A percentile compares a stretch with the other conserved stretches of the same genome.
These are phyloP conservation scores for Poeciliopsis turrubarensis DNA, from an alignment of 2,113 vertebrate species.

Conservation along the genomic window DNA sequence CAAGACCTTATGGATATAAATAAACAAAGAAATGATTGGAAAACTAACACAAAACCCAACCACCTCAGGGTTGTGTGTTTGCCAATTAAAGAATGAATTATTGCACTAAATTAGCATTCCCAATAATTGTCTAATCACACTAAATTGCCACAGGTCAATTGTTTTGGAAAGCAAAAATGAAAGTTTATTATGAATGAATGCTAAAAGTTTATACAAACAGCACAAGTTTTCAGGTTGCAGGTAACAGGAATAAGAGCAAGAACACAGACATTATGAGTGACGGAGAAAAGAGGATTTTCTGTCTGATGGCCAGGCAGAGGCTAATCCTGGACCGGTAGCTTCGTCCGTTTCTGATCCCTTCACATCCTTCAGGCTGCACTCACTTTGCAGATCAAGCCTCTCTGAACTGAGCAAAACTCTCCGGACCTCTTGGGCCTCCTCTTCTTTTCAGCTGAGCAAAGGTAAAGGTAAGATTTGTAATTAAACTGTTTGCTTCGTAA, in stretches of 20 bases:
- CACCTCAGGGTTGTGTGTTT: not conserved
- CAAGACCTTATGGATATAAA: too few relatives aligned
- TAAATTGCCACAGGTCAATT: not conserved
- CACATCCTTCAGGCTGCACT: constrained; percentile 39
- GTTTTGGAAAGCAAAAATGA: not conserved
- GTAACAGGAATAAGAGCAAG: constrained; percentile 15
- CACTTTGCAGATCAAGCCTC: constrained; percentile 46
- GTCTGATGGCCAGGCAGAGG: constrained; percentile 50
- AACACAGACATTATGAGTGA: constrained; percentile 58
- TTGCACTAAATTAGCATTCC: not conserved
- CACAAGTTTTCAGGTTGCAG: not conserved
- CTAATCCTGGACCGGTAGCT: constrained; percentile 57
- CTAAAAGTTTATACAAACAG: not conserved
- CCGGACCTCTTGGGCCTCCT: constrained; percentile 20
- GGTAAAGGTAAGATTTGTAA: constrained; percentile 43
- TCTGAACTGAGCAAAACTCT: constrained; percentile 36
- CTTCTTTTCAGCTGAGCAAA: constrained; percentile 24
- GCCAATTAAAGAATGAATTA: not conserved
- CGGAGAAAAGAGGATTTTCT: constrained; percentile 71
- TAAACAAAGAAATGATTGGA: too few relatives aligned
- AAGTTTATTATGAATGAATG: not conserved
- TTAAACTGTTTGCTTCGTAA: not conserved
- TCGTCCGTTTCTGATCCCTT: constrained; percentile 41
- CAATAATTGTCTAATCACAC: not conserved
- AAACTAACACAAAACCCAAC: not conserved